A percentile compares a stretch with the other conserved stretches of the same genome.
Evolutionary conservation across 2,888 invertebrate genomes (phyloP).

Genomic region (Caradrina clavipalpis): DNA sequence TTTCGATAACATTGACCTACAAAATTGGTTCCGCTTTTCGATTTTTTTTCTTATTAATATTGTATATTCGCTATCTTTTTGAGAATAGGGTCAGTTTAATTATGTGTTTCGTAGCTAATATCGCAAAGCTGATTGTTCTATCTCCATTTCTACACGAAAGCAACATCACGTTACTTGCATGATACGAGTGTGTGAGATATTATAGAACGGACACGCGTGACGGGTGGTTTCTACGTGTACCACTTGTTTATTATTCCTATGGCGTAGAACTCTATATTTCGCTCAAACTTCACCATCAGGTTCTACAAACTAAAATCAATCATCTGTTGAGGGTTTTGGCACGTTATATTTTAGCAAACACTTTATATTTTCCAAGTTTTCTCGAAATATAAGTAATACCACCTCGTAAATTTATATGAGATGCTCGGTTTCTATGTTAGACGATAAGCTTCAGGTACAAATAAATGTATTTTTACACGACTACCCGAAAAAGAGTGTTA

Average conservation of each 20-base stretch:
- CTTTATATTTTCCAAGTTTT: slow-evolving; percentile 25
- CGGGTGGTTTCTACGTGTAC: slow-evolving; percentile 30
- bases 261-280: slow-evolving; percentile 44
- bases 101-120: background rate
- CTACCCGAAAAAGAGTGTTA: too few species aligned
- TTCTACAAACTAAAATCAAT: slow-evolving; percentile 45
- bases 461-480: slow-evolving; percentile 8
- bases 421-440: background rate
- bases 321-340: slow-evolving; percentile 33
- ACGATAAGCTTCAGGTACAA: background rate
- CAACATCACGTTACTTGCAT: background rate
- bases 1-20: slow-evolving; percentile 44
- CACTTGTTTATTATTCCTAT: slow-evolving; percentile 45
- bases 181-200: slow-evolving; percentile 17
- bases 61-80: background rate
- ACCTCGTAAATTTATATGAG: background rate
- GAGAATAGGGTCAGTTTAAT: background rate
- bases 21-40: slow-evolving; percentile 17
- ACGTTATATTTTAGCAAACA: slow-evolving; percentile 33
- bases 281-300: slow-evolving; percentile 45
- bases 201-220: slow-evolving; percentile 36
- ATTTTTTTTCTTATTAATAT: slow-evolving; percentile 6
- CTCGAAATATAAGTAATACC: slow-evolving; percentile 2
- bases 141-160: slow-evolving; percentile 7
- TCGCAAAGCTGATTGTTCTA: background rate